Conservation (phyloP, 2,888 invertebrate genomes). For the Tinea semifulvella region DNA sequence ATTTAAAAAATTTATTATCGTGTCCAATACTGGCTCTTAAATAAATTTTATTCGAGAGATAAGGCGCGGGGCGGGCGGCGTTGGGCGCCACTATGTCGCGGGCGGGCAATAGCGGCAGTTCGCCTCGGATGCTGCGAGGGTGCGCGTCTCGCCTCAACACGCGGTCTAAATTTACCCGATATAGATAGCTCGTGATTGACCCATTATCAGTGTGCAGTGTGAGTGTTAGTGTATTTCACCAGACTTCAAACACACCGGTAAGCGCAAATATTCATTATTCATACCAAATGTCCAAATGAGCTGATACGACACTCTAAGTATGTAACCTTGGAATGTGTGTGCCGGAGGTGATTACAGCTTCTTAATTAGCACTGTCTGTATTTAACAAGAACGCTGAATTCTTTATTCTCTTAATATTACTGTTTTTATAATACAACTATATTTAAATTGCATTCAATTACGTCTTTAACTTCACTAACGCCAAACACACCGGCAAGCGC, state of each 20-base stretch:
- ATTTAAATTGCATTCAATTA: no score
- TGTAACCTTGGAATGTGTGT: constrained; percentile 42
- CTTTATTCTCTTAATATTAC: no score
- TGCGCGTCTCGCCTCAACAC: constrained; percentile 34
- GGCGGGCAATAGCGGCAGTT: constrained; percentile 8
- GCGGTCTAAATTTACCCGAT: constrained; percentile 53
- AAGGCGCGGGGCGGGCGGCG: constrained; percentile 46
- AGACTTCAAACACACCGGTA: constrained; percentile 25
- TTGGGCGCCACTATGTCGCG: constrained; percentile 25
- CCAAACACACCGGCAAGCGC: constrained; percentile 32
- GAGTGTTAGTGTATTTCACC: constrained; percentile 29
- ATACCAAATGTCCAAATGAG: constrained; percentile 1
- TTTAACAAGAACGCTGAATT: no score
- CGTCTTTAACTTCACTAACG: no score
- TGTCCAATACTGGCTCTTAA: no score
- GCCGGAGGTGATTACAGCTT: constrained; percentile 12
- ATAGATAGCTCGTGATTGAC: constrained; percentile 28
- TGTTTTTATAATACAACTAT: no score
- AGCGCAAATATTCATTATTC: constrained; percentile 24
- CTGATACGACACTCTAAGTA: constrained; percentile 44
- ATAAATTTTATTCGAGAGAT: constrained; percentile 60
- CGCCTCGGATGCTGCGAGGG: constrained; percentile 31
- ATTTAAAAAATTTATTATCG: no score
- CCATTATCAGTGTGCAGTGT: constrained; percentile 54
- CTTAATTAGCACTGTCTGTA: not conserved